phyloP scores from a whole-genome alignment of 2,113 vertebrate genomes.

The Pseudorasbora parva region DNA sequence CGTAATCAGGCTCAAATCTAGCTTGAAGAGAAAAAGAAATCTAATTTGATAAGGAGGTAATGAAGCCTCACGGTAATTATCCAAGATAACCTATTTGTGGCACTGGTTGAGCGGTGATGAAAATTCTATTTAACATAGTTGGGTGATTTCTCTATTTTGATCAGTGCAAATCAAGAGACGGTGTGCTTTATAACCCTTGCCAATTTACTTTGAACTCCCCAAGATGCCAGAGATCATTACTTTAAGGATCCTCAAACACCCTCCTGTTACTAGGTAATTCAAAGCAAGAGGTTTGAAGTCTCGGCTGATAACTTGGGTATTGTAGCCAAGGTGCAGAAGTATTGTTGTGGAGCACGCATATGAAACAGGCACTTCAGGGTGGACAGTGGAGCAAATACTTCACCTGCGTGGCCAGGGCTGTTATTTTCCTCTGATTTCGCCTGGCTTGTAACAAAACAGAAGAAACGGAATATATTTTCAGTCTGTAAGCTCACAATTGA shows the following conservation, averaged over 20 bases:
- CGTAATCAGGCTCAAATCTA: conserved; percentile 80
- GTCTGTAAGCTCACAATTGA: background rate
- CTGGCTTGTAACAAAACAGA: background rate
- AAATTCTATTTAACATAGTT: conserved; percentile 83
- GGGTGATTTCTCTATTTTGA: conserved; percentile 80
- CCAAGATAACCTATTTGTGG: conserved; percentile 79
- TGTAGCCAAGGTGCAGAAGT: conserved; percentile 58
- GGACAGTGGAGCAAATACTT: conserved; percentile 19
- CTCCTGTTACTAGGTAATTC: conserved; percentile 75
- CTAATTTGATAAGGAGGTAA: conserved; percentile 83
- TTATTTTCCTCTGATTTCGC: conserved; percentile 23
- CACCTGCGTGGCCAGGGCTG: background rate
- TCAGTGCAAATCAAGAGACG: conserved; percentile 65
- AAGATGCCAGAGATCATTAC: conserved; percentile 78
- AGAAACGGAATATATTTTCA: background rate
- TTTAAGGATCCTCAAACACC: conserved; percentile 76
- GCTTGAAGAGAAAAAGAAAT: conserved; percentile 77
- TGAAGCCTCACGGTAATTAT: conserved; percentile 82
- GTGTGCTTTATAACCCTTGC: conserved; percentile 68
- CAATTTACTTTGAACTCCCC: conserved; percentile 80
- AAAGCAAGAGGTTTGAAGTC: conserved; percentile 70
- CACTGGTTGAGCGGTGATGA: conserved; percentile 80
- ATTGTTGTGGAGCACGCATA: conserved; percentile 24
- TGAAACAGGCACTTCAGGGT: conserved; percentile 36
- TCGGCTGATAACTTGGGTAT: conserved; percentile 69